phyloP scores from a whole-genome alignment of 2,888 invertebrate species.

The Philopedon plagiatum region DNA sequence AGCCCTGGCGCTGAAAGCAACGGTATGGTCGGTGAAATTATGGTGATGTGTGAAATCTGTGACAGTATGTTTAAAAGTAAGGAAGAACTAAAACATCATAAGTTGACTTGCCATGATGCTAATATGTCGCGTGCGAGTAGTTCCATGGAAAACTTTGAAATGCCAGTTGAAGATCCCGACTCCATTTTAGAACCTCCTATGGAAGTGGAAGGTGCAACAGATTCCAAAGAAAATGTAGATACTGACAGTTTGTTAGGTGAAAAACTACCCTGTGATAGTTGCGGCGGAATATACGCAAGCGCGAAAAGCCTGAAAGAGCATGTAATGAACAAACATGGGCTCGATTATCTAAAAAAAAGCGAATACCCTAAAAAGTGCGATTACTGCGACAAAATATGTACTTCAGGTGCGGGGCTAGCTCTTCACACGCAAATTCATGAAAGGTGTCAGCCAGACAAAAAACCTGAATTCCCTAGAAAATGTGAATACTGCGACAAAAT shows the following conservation, averaged over 20 bases:
- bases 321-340: conserved; percentile 61
- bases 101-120: conserved; percentile 56
- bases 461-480: conserved; percentile 59
- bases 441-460: conserved; percentile 50
- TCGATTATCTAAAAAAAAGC: conserved; percentile 51
- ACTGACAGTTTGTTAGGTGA: conserved; percentile 40
- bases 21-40: conserved; percentile 66
- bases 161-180: not conserved
- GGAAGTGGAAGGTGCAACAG: not conserved
- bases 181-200: not conserved
- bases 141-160: not conserved
- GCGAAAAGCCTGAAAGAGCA: conserved; percentile 62
- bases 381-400: conserved; percentile 61
- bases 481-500: conserved; percentile 63
- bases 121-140: conserved; percentile 5
- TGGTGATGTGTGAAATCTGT: conserved; percentile 74
- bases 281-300: conserved; percentile 69
- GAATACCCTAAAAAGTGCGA: conserved; percentile 62
- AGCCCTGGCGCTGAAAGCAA: conserved; percentile 67
- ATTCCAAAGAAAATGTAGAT: not conserved
- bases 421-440: conserved; percentile 65
- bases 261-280: conserved; percentile 69
- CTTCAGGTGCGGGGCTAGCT: conserved; percentile 60
- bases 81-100: conserved; percentile 62
- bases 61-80: conserved; percentile 73